Conservation (phyloP, 2,888 invertebrate genomes). For the Arrhopalites spinosus region DNA sequence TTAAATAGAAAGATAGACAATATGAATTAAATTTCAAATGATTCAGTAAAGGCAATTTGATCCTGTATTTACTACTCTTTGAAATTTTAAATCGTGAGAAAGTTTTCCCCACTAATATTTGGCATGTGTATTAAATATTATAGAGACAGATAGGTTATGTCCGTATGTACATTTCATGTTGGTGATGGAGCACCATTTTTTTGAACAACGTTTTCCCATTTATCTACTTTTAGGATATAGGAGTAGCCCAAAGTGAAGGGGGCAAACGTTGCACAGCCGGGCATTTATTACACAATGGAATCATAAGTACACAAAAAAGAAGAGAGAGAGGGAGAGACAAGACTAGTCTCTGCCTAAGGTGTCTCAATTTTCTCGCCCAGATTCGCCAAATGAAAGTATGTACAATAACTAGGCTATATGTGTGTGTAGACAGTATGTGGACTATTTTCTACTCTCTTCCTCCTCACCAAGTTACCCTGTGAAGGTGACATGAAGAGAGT, state of each 20-base stretch:
- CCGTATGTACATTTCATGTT: no score
- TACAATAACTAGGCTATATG: not conserved
- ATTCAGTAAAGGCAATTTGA: no score
- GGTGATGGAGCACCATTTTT: no score
- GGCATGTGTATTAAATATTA: no score
- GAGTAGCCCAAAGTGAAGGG: not conserved
- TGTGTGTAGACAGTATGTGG: not conserved
- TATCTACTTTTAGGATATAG: not conserved
- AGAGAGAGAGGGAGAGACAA: conserved; percentile 11
- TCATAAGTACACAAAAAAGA: conserved; percentile 28
- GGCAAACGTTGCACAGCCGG: conserved; percentile 4
- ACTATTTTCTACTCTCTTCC: not conserved
- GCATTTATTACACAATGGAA: conserved; percentile 17
- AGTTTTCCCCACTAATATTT: no score
- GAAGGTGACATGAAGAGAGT: conserved; percentile 3
- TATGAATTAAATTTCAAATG: no score
- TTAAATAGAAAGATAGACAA: no score
- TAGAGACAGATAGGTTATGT: no score
- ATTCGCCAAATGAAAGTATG: conserved; percentile 7
- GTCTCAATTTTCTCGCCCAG: not conserved
- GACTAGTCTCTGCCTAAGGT: no score
- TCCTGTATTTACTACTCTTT: no score
- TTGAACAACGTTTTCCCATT: no score
- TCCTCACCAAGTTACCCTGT: not conserved
- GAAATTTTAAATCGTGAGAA: no score